Conservation (phyloP, 2,797 vertebrate genomes). For the Rachycentron canadum region DNA sequence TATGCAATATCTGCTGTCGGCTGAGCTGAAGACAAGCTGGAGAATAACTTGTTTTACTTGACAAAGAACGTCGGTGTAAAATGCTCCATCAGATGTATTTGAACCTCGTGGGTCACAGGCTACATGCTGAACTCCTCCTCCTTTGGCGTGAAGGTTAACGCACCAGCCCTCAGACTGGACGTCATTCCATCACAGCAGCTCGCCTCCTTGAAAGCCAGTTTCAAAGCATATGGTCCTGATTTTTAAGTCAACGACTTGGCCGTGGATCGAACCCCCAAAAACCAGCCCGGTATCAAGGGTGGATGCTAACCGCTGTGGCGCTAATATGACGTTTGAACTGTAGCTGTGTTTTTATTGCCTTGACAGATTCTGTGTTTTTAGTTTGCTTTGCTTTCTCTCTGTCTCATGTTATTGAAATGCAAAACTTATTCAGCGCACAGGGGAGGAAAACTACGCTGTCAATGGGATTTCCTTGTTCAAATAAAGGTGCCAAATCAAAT, state of each 20-base stretch:
- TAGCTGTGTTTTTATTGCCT: constrained; percentile 41
- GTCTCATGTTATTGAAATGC: constrained; percentile 38
- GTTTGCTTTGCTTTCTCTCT: constrained; percentile 32
- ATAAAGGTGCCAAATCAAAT: constrained; percentile 60
- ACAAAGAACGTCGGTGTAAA: constrained; percentile 1
- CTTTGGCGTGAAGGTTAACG: neutral
- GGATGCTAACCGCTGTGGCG: constrained; percentile 17
- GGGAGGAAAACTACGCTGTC: constrained; percentile 32
- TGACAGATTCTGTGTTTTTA: constrained; percentile 23
- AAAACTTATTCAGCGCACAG: constrained; percentile 3
- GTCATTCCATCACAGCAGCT: constrained; percentile 7
- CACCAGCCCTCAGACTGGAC: neutral
- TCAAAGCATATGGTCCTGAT: constrained; percentile 62
- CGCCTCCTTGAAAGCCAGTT: constrained; percentile 13
- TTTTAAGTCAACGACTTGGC: constrained; percentile 47
- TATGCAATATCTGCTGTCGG: too few species aligned
- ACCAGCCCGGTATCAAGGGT: constrained; percentile 29
- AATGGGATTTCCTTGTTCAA: constrained; percentile 48
- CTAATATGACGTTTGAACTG: constrained; percentile 22
- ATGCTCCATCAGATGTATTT: constrained; percentile 18
- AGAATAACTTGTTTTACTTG: constrained; percentile 18
- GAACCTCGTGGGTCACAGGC: constrained; percentile 13
- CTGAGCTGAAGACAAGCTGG: neutral
- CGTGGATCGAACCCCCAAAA: constrained; percentile 33
- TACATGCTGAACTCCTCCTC: neutral